phyloP scores from a whole-genome alignment of 2,888 invertebrate genomes.

The Diaprepes abbreviatus region DNA sequence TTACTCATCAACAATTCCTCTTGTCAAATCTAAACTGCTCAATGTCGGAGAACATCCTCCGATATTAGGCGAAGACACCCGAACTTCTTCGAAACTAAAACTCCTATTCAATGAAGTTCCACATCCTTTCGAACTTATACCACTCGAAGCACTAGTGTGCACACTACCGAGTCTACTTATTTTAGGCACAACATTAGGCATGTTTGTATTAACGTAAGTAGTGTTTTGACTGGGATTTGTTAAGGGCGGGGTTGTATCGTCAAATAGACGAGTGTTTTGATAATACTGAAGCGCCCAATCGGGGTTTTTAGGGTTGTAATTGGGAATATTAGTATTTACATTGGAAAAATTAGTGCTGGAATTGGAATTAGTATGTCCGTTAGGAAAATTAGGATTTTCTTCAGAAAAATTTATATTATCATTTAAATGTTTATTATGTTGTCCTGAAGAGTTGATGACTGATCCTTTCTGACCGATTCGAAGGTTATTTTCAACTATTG shows the following conservation, averaged over 20 bases:
- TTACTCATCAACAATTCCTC: slow-evolving; percentile 60
- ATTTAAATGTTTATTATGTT: too few species aligned
- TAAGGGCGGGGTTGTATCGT: slow-evolving; percentile 29
- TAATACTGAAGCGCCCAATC: slow-evolving; percentile 41
- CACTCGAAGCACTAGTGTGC: slow-evolving; percentile 6
- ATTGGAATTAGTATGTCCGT: neutral
- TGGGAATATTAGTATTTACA: neutral
- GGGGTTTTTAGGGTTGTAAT: neutral
- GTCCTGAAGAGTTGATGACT: neutral
- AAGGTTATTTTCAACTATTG: neutral
- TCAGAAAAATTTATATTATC: neutral
- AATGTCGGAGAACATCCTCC: slow-evolving; percentile 53
- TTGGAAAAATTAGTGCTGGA: neutral
- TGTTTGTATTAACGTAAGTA: neutral
- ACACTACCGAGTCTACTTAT: slow-evolving; percentile 1
- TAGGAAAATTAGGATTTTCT: neutral
- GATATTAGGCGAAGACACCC: slow-evolving; percentile 51
- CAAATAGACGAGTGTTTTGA: slow-evolving; percentile 34
- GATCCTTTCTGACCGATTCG: neutral
- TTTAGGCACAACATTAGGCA: slow-evolving; percentile 11
- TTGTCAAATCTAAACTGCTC: slow-evolving; percentile 58
- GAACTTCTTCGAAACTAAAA: slow-evolving; percentile 54
- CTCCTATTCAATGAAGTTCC: slow-evolving; percentile 45
- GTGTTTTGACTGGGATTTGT: neutral
- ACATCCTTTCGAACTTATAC: slow-evolving; percentile 35